Conservation (phyloP, 2,113 vertebrate genomes). For the Siphamia tubifer region DNA sequence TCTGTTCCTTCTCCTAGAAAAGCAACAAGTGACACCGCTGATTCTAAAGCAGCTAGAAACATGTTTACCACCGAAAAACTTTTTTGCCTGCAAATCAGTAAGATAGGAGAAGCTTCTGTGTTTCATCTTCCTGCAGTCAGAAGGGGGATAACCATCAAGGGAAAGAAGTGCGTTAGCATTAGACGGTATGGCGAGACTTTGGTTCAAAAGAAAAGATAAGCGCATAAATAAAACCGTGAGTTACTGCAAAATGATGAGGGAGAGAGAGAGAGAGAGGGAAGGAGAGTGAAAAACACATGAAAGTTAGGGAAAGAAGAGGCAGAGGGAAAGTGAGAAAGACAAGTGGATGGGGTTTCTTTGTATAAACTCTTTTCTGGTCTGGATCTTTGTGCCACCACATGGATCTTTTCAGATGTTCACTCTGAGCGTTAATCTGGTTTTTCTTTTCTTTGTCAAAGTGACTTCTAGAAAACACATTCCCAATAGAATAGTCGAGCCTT, state of each 20-base stretch:
- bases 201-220: constrained; percentile 54
- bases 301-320: background rate
- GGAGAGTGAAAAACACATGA: background rate
- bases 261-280: background rate
- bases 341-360: constrained; percentile 1
- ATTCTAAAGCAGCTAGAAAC: constrained; percentile 23
- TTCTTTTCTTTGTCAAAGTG: constrained; percentile 46
- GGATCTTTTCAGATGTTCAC: constrained; percentile 31
- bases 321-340: background rate
- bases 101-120: background rate
- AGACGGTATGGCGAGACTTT: constrained; percentile 39
- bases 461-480: constrained; percentile 31
- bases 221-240: constrained; percentile 44
- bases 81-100: constrained; percentile 36
- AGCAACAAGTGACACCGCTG: background rate
- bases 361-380: background rate
- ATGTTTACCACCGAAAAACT: constrained; percentile 33
- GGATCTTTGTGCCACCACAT: constrained; percentile 8
- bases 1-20: background rate
- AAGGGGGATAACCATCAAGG: constrained; percentile 49
- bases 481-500: background rate
- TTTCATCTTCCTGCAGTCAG: constrained; percentile 48
- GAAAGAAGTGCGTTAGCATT: constrained; percentile 31
- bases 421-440: constrained; percentile 41
- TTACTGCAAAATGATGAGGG: constrained; percentile 19